These are phyloP conservation scores for Thalassophryne amazonica DNA, from an alignment of 2,797 vertebrate species.

Conservation along the genomic window DNA sequence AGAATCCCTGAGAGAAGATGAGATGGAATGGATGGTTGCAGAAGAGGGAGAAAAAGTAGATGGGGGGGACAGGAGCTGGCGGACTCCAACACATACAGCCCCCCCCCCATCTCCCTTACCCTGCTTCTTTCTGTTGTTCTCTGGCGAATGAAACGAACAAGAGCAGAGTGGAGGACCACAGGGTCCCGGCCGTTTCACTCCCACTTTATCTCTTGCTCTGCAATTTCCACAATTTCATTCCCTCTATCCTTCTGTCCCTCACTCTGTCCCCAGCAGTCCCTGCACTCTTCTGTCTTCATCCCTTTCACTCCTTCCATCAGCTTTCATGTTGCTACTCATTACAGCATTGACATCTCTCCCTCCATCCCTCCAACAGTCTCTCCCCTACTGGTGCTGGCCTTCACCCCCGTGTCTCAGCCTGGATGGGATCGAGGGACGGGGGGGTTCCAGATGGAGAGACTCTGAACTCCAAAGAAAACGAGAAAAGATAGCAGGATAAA, in stretches of 20 bases:
- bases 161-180: constrained; percentile 42
- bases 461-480: constrained; percentile 68
- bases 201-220: constrained; percentile 58
- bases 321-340: constrained; percentile 81
- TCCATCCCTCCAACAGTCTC: constrained; percentile 55
- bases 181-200: constrained; percentile 46
- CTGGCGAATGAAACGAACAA: constrained; percentile 45
- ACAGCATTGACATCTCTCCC: constrained; percentile 64
- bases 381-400: constrained; percentile 69
- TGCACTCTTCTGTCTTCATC: constrained; percentile 55
- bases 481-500: constrained; percentile 46
- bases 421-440: constrained; percentile 55
- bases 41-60: constrained; percentile 11
- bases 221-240: constrained; percentile 55
- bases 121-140: constrained; percentile 45
- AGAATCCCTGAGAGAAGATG: constrained; percentile 68
- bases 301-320: constrained; percentile 54
- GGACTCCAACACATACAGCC: constrained; percentile 54
- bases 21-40: constrained; percentile 42
- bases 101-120: constrained; percentile 25
- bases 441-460: constrained; percentile 65
- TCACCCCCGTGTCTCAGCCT: constrained; percentile 70
- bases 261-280: constrained; percentile 61
- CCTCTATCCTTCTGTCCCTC: constrained; percentile 55
- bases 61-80: constrained; percentile 34